Conservation (phyloP, 2,797 vertebrate species). For the Phrynocephalus vlangalii region DNA sequence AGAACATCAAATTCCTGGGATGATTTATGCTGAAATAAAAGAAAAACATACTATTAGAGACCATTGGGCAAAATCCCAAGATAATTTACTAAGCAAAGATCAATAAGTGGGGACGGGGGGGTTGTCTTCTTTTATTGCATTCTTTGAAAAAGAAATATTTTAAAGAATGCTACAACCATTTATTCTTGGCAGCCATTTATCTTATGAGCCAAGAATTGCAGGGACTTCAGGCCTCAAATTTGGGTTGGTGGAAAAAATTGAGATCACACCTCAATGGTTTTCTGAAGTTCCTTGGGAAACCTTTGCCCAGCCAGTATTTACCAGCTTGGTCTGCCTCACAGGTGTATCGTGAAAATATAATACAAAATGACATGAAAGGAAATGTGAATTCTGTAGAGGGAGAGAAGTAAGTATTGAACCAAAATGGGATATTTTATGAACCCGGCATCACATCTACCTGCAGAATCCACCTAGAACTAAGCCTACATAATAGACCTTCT, state of each 20-base stretch:
- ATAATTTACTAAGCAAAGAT: conserved; percentile 9
- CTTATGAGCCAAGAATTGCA: background rate
- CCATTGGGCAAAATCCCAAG: background rate
- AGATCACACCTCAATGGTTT: too few species aligned
- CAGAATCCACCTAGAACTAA: too few species aligned
- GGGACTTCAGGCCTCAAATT: background rate
- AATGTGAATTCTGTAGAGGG: background rate
- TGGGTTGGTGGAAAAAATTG: background rate
- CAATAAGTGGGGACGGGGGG: background rate
- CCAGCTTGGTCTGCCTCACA: background rate
- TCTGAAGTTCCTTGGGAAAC: background rate
- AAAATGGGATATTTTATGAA: background rate
- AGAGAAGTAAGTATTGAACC: background rate
- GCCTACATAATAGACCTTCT: too few species aligned
- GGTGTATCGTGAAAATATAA: background rate
- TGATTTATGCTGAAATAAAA: conserved; percentile 35
- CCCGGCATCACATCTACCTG: too few species aligned
- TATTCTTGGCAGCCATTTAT: background rate
- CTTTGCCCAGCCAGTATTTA: background rate
- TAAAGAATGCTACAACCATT: background rate
- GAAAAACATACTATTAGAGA: conserved; percentile 3
- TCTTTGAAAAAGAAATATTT: background rate
- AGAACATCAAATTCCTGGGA: background rate
- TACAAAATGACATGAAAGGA: background rate
- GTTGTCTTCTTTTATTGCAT: background rate